Evolutionary conservation across 2,113 vertebrate genomes (phyloP).

Genomic region (Tamias sibiricus): DNA sequence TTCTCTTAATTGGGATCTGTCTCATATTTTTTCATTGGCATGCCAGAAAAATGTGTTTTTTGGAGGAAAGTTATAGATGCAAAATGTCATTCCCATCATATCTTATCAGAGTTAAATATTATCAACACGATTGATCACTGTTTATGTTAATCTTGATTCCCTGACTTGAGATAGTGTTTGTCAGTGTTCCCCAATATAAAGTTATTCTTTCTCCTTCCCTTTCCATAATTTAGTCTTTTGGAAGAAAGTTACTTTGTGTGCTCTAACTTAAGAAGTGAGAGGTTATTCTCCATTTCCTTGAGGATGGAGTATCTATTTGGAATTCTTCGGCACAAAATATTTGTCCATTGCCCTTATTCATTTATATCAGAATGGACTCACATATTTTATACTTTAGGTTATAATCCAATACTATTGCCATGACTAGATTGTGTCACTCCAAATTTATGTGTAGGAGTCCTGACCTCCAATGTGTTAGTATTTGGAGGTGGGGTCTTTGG

Average conservation of each 20-base stretch:
- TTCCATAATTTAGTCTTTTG: neutral
- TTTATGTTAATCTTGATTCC: neutral
- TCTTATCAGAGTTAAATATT: neutral
- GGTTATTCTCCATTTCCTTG: neutral
- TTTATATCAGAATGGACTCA: neutral
- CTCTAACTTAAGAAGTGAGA: neutral
- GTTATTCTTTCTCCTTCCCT: neutral
- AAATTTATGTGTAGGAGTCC: neutral
- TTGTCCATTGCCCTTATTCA: neutral
- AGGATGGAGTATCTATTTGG: neutral
- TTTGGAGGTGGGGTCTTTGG: neutral
- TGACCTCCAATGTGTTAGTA: neutral
- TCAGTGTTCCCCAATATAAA: neutral
- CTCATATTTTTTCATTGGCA: neutral
- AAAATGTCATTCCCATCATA: neutral
- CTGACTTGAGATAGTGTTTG: neutral
- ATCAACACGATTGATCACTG: neutral
- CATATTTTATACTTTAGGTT: neutral
- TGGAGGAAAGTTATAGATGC: neutral
- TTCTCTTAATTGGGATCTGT: neutral
- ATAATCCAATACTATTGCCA: neutral
- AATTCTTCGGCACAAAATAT: neutral
- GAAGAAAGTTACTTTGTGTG: neutral
- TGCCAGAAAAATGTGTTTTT: neutral
- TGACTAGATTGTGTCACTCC: neutral